Conservation (phyloP, 2,888 invertebrate species). For the Syrista parreyssii region DNA sequence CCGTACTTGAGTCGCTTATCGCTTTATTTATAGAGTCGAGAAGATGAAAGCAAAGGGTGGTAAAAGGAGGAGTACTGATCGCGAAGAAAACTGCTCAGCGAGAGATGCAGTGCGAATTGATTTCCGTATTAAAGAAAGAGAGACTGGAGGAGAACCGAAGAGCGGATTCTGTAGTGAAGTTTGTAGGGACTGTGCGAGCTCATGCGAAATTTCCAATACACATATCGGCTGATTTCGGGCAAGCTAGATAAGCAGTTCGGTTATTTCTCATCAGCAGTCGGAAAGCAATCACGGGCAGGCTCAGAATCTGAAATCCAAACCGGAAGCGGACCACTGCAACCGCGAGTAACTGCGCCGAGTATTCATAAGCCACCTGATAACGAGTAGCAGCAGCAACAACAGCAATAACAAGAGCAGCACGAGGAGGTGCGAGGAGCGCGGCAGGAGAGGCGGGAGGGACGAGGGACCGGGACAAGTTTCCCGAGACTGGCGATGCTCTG, state of each 20-base stretch:
- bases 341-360: background rate
- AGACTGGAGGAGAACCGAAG: background rate
- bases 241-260: too few species aligned
- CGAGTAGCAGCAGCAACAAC: background rate
- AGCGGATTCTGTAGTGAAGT: background rate
- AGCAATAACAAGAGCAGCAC: background rate
- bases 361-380: background rate
- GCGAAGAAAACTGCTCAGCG: background rate
- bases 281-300: too few species aligned
- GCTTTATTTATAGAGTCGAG: background rate
- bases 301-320: background rate
- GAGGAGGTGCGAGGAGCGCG: too few species aligned
- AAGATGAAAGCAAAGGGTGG: background rate
- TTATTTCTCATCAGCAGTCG: too few species aligned
- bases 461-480: conserved; percentile 37
- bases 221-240: background rate
- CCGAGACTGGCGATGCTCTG: conserved; percentile 40
- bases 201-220: background rate
- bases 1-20: background rate
- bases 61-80: background rate
- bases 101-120: background rate
- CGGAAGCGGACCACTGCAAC: background rate
- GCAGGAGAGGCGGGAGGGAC: background rate
- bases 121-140: background rate
- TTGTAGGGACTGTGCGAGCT: background rate